Evolutionary conservation across 2,797 vertebrate genomes (phyloP).

Genomic region (Apogon hyalosoma): DNA sequence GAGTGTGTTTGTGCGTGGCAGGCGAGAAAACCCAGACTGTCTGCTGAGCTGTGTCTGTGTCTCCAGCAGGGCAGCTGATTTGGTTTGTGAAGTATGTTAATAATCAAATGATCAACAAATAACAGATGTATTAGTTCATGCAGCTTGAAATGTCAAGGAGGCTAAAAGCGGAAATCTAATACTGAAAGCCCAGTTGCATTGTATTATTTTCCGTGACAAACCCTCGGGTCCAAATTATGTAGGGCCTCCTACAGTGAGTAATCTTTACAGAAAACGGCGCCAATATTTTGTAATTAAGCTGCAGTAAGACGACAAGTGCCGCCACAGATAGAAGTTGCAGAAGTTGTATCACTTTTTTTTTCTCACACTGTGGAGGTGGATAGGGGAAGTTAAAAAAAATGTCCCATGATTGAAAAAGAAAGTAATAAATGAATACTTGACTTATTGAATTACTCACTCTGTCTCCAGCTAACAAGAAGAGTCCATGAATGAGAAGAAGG

Average conservation of each 20-base stretch:
- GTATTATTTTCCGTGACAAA: constrained; percentile 88
- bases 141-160: constrained; percentile 90
- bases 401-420: constrained; percentile 85
- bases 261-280: constrained; percentile 87
- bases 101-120: constrained; percentile 92
- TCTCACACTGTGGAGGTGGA: constrained; percentile 71
- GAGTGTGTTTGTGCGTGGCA: constrained; percentile 51
- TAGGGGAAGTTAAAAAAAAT: constrained; percentile 65
- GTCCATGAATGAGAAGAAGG: constrained; percentile 80
- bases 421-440: constrained; percentile 88
- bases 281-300: constrained; percentile 89
- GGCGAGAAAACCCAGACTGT: constrained; percentile 67
- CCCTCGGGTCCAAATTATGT: constrained; percentile 88
- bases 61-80: constrained; percentile 87
- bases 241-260: constrained; percentile 87
- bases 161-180: constrained; percentile 90
- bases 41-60: constrained; percentile 76
- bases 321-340: constrained; percentile 77
- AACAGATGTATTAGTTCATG: constrained; percentile 92
- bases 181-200: constrained; percentile 88
- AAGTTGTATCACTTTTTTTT: constrained; percentile 73
- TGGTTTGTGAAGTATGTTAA: constrained; percentile 91
- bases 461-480: constrained; percentile 80
- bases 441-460: constrained; percentile 87
- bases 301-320: constrained; percentile 78